Conservation (phyloP, 2,888 invertebrate genomes). For the Hyles lineata region DNA sequence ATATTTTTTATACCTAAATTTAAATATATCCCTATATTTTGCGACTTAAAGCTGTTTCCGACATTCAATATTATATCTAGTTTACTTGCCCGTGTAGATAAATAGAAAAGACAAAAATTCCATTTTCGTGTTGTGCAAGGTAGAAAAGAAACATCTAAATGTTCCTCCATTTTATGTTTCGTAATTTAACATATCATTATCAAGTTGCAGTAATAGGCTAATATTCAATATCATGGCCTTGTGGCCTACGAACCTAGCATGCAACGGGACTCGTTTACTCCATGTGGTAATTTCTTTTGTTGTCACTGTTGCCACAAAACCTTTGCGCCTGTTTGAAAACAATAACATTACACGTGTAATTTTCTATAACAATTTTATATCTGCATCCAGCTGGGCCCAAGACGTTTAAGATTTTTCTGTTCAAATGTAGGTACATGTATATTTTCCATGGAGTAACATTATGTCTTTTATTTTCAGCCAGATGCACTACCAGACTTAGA, state of each 20-base stretch:
- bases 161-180: slow-evolving; percentile 58
- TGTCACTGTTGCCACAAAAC: background rate
- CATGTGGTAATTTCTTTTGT: slow-evolving; percentile 19
- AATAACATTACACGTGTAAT: slow-evolving; percentile 15
- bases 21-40: background rate
- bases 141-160: slow-evolving; percentile 35
- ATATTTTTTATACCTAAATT: slow-evolving; percentile 47
- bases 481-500: slow-evolving; percentile 79
- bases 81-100: background rate
- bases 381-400: background rate
- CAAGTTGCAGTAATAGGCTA: background rate
- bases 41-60: background rate
- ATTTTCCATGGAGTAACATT: slow-evolving; percentile 19
- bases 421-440: slow-evolving; percentile 2
- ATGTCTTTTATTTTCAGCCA: slow-evolving; percentile 53
- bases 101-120: background rate
- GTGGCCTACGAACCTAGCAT: background rate
- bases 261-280: background rate
- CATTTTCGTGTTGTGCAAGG: slow-evolving; percentile 11
- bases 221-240: background rate
- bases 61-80: background rate
- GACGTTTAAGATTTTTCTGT: slow-evolving; percentile 17
- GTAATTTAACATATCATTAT: slow-evolving; percentile 37
- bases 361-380: background rate
- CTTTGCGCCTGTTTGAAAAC: background rate